Percentiles rank a stretch among this genome's conserved stretches.
These are phyloP conservation scores for Aromia moschata DNA, from an alignment of 2,888 invertebrate species.

Conservation along the genomic window DNA sequence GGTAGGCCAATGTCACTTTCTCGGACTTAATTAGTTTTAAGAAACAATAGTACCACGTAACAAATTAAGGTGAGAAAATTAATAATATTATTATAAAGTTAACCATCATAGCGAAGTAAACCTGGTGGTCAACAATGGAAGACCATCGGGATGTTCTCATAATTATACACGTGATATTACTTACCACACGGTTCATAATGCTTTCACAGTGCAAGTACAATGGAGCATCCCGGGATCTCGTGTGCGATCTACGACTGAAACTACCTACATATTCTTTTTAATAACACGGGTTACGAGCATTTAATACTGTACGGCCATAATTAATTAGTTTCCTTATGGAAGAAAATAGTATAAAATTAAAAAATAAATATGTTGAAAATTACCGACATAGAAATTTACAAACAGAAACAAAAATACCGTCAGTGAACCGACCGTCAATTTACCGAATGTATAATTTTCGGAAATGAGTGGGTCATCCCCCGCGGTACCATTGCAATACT, in stretches of 20 bases:
- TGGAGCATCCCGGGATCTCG: constrained; percentile 15
- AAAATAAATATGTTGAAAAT: not conserved
- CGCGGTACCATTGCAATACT: too few species aligned
- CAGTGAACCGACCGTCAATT: too few species aligned
- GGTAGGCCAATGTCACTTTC: not conserved
- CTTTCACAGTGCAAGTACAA: constrained; percentile 22
- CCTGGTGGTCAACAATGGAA: constrained; percentile 39
- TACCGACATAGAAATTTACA: not conserved
- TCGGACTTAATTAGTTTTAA: constrained; percentile 16
- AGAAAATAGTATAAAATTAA: not conserved
- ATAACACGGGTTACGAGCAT: not conserved
- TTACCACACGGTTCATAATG: constrained; percentile 20
- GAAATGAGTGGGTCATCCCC: too few species aligned
- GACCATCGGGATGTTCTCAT: constrained; percentile 42
- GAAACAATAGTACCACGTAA: constrained; percentile 19
- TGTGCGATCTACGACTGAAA: not conserved
- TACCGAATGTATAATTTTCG: too few species aligned
- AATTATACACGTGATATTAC: constrained; percentile 45
- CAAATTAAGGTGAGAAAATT: constrained; percentile 24
- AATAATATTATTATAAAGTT: constrained; percentile 25
- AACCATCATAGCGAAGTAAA: constrained; percentile 17
- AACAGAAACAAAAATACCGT: not conserved
- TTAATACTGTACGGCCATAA: not conserved
- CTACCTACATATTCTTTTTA: not conserved
- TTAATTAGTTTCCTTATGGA: not conserved